These are phyloP conservation scores for Cyrtonyx montezumae DNA, from an alignment of 2,113 vertebrate species.

Conservation along the genomic window DNA sequence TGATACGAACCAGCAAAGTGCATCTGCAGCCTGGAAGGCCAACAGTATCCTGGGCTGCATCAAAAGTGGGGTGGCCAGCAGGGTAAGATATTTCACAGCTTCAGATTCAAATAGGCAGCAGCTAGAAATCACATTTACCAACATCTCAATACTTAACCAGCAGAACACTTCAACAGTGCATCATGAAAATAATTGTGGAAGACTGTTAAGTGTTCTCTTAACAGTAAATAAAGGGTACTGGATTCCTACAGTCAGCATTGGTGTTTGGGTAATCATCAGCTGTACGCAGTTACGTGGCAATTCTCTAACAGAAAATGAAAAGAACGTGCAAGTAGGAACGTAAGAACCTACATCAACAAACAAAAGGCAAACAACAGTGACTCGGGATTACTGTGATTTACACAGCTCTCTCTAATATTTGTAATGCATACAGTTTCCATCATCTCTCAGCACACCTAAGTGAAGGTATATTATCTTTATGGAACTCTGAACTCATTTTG, in stretches of 20 bases:
- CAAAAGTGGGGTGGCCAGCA: no score
- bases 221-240: neutral
- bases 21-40: no score
- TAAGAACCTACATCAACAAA: neutral
- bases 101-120: neutral
- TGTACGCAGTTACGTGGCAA: neutral
- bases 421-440: neutral
- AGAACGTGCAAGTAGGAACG: neutral
- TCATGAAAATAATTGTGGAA: neutral
- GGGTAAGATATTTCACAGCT: neutral
- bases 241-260: neutral
- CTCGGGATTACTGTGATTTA: neutral
- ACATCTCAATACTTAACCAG: neutral
- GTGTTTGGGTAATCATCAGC: neutral
- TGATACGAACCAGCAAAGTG: no score
- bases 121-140: neutral
- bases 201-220: neutral
- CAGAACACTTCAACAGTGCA: neutral
- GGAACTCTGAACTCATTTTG: neutral
- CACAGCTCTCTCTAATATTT: neutral
- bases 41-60: no score
- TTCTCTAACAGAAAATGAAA: neutral
- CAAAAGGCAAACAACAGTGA: neutral
- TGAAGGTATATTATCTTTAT: neutral
- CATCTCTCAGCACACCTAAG: neutral